A percentile compares a stretch with the other conserved stretches of the same genome.
Evolutionary conservation across 2,797 vertebrate genomes (phyloP).

Genomic region (Petrocephalus schoutedeni): DNA sequence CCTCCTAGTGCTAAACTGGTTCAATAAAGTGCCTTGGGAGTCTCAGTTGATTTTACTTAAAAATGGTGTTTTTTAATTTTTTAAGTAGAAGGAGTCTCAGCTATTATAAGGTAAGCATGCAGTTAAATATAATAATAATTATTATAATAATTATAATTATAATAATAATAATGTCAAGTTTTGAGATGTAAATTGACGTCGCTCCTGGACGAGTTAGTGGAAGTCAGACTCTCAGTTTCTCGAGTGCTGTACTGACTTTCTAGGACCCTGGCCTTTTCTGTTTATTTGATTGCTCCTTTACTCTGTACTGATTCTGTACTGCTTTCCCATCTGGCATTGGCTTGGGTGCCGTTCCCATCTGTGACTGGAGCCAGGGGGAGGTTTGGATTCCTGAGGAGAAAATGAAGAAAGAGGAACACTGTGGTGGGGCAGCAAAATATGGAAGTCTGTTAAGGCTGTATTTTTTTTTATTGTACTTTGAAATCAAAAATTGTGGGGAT

Average conservation of each 20-base stretch:
- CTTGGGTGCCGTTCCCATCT: neutral
- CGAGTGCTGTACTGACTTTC: neutral
- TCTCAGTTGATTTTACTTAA: conserved; percentile 9
- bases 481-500: neutral
- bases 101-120: neutral
- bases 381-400: conserved; percentile 1
- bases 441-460: neutral
- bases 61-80: conserved; percentile 4
- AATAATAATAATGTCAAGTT: neutral
- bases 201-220: neutral
- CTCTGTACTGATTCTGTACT: neutral
- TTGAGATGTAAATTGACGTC: neutral
- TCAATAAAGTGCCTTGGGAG: neutral
- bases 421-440: neutral
- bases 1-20: neutral
- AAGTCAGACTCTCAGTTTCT: neutral
- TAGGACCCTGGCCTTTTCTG: neutral
- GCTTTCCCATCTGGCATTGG: neutral
- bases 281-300: neutral
- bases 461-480: neutral
- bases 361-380: neutral
- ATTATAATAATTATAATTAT: neutral
- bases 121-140: neutral
- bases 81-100: neutral
- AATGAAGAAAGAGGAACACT: neutral